Evolutionary conservation across 2,888 invertebrate species (phyloP).

Genomic region (Xestia sexstrigata): DNA sequence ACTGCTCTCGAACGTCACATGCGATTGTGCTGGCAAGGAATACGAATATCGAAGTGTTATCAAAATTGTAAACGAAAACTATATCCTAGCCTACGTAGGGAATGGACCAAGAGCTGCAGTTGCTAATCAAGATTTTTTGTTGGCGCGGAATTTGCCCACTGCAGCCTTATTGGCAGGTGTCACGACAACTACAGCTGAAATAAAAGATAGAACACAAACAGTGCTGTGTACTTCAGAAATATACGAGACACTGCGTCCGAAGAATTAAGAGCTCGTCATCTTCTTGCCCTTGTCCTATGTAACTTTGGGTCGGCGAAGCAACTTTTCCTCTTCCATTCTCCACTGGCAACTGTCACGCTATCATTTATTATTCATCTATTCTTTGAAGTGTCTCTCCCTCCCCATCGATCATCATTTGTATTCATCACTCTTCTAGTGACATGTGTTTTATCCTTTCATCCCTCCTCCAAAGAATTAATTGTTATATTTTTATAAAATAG

Average conservation of each 20-base stretch:
- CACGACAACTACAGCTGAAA: neutral
- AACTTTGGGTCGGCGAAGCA: neutral
- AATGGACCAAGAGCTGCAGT: neutral
- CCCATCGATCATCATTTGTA: neutral
- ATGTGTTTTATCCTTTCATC: neutral
- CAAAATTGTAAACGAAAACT: conserved; percentile 27
- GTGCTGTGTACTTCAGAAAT: conserved; percentile 23
- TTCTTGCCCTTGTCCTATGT: neutral
- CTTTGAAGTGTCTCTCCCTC: neutral
- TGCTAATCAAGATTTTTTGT: neutral
- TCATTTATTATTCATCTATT: neutral
- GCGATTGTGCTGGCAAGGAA: conserved; percentile 22
- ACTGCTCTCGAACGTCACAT: conserved; percentile 13
- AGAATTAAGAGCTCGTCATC: neutral
- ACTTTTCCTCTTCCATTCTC: neutral
- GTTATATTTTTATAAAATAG: neutral
- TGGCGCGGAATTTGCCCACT: conserved; percentile 23
- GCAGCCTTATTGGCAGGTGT: neutral
- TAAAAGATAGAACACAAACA: conserved; percentile 18
- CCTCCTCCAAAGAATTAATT: neutral
- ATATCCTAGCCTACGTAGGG: neutral
- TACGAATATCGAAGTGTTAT: neutral
- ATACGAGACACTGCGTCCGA: conserved; percentile 8
- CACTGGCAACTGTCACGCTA: neutral
- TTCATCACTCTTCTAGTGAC: neutral